Evolutionary conservation across 2,888 invertebrate genomes (phyloP).

Genomic region (Drosophila rubida): DNA sequence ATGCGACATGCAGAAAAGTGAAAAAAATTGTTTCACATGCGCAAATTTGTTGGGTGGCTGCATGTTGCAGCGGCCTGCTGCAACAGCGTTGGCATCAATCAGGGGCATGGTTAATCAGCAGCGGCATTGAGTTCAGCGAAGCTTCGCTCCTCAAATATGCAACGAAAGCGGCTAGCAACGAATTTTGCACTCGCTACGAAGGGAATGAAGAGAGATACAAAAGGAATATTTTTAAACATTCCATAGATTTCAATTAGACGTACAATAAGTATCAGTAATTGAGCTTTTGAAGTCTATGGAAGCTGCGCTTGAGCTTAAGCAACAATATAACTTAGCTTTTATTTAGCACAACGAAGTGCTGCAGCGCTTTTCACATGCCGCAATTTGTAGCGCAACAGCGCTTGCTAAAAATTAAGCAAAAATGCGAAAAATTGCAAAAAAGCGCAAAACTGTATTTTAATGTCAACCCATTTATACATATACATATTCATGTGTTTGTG

Average conservation of each 20-base stretch:
- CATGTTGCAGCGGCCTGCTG: constrained; percentile 29
- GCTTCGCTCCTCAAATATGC: constrained; percentile 26
- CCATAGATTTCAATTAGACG: no score
- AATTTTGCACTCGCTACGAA: not conserved
- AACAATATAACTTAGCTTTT: not conserved
- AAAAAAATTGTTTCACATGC: constrained; percentile 39
- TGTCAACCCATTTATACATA: constrained; percentile 52
- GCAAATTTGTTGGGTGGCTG: constrained; percentile 31
- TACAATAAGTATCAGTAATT: no score
- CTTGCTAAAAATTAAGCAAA: constrained; percentile 38
- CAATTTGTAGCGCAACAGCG: constrained; percentile 13
- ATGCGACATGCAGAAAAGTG: constrained; percentile 5
- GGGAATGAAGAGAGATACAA: no score
- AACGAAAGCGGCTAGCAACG: not conserved
- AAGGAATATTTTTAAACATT: no score
- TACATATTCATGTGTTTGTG: not conserved
- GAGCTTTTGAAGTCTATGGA: no score
- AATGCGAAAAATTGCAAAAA: constrained; percentile 27
- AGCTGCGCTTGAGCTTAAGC: no score
- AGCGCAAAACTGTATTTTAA: constrained; percentile 42
- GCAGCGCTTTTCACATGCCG: constrained; percentile 12
- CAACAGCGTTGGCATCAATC: constrained; percentile 21
- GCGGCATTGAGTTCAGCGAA: constrained; percentile 9
- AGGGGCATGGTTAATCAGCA: constrained; percentile 53
- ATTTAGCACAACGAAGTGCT: no score